phyloP scores from a whole-genome alignment of 2,888 invertebrate genomes.

The Lepidochitona cinerea region DNA sequence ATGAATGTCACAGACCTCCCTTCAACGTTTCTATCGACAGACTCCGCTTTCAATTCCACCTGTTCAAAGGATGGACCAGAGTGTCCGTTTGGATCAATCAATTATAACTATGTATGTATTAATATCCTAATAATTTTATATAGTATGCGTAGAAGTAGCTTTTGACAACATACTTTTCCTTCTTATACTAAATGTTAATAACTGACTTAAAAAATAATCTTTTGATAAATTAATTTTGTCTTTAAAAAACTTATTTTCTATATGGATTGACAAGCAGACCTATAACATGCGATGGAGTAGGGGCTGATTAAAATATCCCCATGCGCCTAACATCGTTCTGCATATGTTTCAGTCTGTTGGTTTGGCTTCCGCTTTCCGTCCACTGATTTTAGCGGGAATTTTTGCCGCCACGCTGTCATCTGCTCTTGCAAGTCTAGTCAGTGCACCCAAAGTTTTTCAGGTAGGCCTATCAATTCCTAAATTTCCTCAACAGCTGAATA shows the following conservation, averaged over 20 bases:
- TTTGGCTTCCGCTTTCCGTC: slow-evolving; percentile 80
- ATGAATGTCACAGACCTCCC: not conserved
- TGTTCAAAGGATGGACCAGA: not conserved
- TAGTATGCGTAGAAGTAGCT: too few species aligned
- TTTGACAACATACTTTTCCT: too few species aligned
- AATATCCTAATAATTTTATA: too few species aligned
- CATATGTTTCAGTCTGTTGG: slow-evolving; percentile 54
- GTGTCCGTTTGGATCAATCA: not conserved
- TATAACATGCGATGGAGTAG: not conserved
- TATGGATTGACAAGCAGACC: not conserved
- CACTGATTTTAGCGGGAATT: slow-evolving; percentile 94
- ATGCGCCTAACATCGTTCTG: not conserved
- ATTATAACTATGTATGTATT: slow-evolving; percentile 1
- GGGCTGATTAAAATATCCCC: too few species aligned
- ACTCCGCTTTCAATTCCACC: not conserved
- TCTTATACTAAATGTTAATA: too few species aligned
- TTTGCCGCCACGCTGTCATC: slow-evolving; percentile 98
- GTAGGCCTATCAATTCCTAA: too few species aligned
- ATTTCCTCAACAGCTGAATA: too few species aligned
- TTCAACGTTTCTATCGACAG: not conserved
- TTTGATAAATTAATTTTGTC: too few species aligned
- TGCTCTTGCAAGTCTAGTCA: slow-evolving; percentile 93
- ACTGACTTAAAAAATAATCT: too few species aligned
- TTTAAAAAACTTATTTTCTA: not conserved
- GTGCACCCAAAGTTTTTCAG: slow-evolving; percentile 84